Conservation (phyloP, 2,888 invertebrate genomes). For the Ornithoptera priamus region DNA sequence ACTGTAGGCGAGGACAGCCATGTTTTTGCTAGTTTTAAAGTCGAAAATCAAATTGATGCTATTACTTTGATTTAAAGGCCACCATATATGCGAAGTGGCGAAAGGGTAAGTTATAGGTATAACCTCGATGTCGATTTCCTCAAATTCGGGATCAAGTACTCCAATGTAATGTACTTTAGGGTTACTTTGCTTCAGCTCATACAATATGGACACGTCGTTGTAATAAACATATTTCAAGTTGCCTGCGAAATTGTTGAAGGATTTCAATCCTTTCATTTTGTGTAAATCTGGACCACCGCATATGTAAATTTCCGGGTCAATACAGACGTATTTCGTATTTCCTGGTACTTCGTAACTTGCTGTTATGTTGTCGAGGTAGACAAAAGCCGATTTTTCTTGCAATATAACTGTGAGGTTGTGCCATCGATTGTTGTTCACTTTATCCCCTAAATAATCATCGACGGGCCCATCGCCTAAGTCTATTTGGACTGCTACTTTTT, state of each 20-base stretch:
- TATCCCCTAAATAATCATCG: slow-evolving; percentile 83
- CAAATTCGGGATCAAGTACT: slow-evolving; percentile 89
- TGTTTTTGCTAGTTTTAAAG: slow-evolving; percentile 90
- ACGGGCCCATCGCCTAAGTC: slow-evolving; percentile 91
- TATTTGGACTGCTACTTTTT: slow-evolving; percentile 91
- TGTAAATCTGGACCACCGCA: slow-evolving; percentile 92
- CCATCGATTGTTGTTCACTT: slow-evolving; percentile 89
- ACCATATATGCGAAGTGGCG: slow-evolving; percentile 93
- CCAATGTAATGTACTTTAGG: slow-evolving; percentile 92
- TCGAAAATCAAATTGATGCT: slow-evolving; percentile 90
- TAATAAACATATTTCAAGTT: slow-evolving; percentile 95
- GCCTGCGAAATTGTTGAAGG: slow-evolving; percentile 92
- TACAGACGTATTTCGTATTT: slow-evolving; percentile 84
- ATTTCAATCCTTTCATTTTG: slow-evolving; percentile 90
- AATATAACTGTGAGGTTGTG: slow-evolving; percentile 94
- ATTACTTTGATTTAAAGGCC: slow-evolving; percentile 88
- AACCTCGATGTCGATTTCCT: slow-evolving; percentile 90
- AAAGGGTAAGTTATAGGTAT: slow-evolving; percentile 96
- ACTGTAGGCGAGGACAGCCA: slow-evolving; percentile 92
- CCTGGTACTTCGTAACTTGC: slow-evolving; percentile 86
- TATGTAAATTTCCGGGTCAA: slow-evolving; percentile 96
- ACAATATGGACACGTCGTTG: slow-evolving; percentile 94
- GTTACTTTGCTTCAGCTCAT: slow-evolving; percentile 90
- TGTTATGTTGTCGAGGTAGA: slow-evolving; percentile 87
- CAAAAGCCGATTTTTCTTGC: slow-evolving; percentile 84